Evolutionary conservation across 2,888 invertebrate species (phyloP).

Genomic region (Parapristionchus giblindavisi): DNA sequence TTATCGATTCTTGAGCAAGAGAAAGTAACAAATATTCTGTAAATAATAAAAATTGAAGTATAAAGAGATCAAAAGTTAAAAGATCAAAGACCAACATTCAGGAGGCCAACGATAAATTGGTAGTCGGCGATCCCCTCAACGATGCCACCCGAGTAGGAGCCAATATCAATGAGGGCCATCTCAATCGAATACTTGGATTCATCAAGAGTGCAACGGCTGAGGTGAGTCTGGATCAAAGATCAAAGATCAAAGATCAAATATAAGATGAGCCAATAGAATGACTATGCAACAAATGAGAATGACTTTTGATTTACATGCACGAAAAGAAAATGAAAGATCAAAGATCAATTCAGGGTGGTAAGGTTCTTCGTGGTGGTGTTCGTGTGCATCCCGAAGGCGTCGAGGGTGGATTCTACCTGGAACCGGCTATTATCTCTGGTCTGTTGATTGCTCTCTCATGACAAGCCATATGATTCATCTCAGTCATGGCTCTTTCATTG

Average conservation of each 20-base stretch:
- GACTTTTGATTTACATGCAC: no score
- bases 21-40: no score
- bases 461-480: no score
- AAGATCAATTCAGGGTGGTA: constrained; percentile 71
- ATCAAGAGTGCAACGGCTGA: constrained; percentile 72
- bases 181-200: constrained; percentile 72
- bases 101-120: constrained; percentile 55
- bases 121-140: constrained; percentile 59
- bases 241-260: no score
- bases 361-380: constrained; percentile 73
- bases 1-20: no score
- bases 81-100: no score
- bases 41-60: not conserved
- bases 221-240: no score
- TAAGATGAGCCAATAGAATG: no score
- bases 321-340: not conserved
- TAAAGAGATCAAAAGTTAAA: not conserved
- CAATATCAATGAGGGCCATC: constrained; percentile 73
- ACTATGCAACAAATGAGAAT: no score
- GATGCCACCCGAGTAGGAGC: constrained; percentile 74
- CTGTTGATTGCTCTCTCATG: not conserved
- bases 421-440: constrained; percentile 73
- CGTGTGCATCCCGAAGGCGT: constrained; percentile 69
- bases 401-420: constrained; percentile 72
- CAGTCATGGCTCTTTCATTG: no score